These are phyloP conservation scores for Austrolebias charrua DNA, from an alignment of 2,797 vertebrate genomes.

Conservation along the genomic window DNA sequence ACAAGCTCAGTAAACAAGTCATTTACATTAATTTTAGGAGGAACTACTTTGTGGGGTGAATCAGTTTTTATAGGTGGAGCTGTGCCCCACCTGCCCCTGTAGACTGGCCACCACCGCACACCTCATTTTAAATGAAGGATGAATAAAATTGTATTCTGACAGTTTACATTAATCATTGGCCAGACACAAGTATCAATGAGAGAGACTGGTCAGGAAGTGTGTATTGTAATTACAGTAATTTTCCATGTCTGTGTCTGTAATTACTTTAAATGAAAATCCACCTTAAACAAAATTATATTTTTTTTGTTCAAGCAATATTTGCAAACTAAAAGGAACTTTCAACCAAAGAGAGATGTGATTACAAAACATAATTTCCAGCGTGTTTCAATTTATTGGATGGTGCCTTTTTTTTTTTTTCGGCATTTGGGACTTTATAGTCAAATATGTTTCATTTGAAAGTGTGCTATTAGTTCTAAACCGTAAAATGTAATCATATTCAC, in stretches of 20 bases:
- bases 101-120: too few species aligned
- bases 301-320: constrained; percentile 38
- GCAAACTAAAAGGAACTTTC: constrained; percentile 33
- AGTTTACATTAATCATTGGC: constrained; percentile 78
- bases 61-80: too few species aligned
- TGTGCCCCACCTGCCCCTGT: too few species aligned
- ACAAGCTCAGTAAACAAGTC: too few species aligned
- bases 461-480: constrained; percentile 62
- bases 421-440: constrained; percentile 63
- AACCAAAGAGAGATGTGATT: constrained; percentile 47
- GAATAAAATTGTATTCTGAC: constrained; percentile 74
- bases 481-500: constrained; percentile 70
- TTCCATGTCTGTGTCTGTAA: constrained; percentile 4
- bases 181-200: constrained; percentile 64
- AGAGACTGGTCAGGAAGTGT: constrained; percentile 57
- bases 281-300: constrained; percentile 32
- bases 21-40: too few species aligned
- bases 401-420: constrained; percentile 44
- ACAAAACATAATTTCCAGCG: constrained; percentile 51
- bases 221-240: constrained; percentile 66
- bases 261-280: constrained; percentile 29
- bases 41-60: too few species aligned
- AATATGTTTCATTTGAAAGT: constrained; percentile 65
- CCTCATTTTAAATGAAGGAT: constrained; percentile 75
- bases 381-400: constrained; percentile 40